These are phyloP conservation scores for Zapus hudsonius DNA, from an alignment of 2,113 vertebrate species.

Conservation along the genomic window DNA sequence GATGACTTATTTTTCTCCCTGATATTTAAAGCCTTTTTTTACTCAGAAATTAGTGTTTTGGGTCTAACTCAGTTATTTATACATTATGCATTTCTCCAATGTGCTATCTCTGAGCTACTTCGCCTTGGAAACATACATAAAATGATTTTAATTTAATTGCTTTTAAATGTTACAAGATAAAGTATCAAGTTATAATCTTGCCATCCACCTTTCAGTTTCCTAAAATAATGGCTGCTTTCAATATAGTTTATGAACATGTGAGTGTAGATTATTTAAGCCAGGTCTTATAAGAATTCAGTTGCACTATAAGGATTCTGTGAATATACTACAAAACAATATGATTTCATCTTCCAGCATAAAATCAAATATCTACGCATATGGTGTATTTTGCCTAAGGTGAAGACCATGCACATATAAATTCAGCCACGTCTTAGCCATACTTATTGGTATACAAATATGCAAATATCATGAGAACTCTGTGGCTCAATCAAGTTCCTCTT, in stretches of 20 bases:
- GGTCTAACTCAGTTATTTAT: constrained; percentile 22
- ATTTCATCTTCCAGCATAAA: background rate
- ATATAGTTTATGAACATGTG: background rate
- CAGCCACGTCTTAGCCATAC: background rate
- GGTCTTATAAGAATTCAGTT: background rate
- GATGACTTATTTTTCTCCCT: background rate
- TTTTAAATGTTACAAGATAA: constrained; percentile 49
- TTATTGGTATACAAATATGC: background rate
- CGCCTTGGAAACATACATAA: background rate
- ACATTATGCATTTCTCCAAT: background rate
- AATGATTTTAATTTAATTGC: background rate
- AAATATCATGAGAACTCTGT: background rate
- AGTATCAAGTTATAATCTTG: constrained; percentile 14
- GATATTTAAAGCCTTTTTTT: background rate
- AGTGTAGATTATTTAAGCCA: constrained; percentile 1
- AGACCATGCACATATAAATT: background rate
- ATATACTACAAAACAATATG: background rate
- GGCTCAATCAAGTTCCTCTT: background rate
- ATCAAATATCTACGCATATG: background rate
- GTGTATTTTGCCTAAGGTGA: background rate
- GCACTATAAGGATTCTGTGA: background rate
- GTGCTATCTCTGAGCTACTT: background rate
- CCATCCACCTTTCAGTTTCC: background rate
- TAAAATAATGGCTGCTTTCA: background rate
- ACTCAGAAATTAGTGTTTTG: constrained; percentile 5